A percentile compares a stretch with the other conserved stretches of the same genome.
phyloP scores from a whole-genome alignment of 92 coral and sea anemone genomes.

The Phenganax marumi region DNA sequence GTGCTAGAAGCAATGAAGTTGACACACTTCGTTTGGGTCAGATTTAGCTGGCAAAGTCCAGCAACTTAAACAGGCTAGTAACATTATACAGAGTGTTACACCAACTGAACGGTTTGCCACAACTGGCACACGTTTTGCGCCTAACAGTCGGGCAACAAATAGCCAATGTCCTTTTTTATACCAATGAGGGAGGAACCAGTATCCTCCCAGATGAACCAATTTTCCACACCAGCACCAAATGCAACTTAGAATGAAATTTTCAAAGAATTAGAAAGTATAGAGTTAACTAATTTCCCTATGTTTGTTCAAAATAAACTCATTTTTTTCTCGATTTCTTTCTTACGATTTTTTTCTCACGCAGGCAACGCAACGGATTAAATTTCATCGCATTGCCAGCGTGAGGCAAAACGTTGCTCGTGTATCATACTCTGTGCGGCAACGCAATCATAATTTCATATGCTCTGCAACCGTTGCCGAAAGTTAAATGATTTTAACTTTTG shows the following conservation, averaged over 20 bases:
- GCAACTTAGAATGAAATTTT: not conserved
- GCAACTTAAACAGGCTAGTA: no score
- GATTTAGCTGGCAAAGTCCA: no score
- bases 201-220: not conserved
- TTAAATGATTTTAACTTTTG: slow-evolving; percentile 3
- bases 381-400: no score
- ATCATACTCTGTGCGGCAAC: slow-evolving; percentile 9
- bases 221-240: not conserved
- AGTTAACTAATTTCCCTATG: no score
- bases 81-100: not conserved
- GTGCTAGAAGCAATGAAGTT: not conserved
- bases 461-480: slow-evolving; percentile 28
- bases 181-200: slow-evolving; percentile 10
- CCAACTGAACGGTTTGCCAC: not conserved
- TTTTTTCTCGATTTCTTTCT: no score
- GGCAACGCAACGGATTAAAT: slow-evolving; percentile 18
- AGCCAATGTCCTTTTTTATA: not conserved
- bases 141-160: no score
- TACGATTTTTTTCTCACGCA: not conserved
- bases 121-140: no score
- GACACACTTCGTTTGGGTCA: slow-evolving; percentile 12
- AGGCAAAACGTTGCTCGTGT: slow-evolving; percentile 6
- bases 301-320: no score
- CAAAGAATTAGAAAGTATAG: not conserved
- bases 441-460: slow-evolving; percentile 4